phyloP scores from a whole-genome alignment of 2,797 vertebrate species.

The Bradypodion pumilum region DNA sequence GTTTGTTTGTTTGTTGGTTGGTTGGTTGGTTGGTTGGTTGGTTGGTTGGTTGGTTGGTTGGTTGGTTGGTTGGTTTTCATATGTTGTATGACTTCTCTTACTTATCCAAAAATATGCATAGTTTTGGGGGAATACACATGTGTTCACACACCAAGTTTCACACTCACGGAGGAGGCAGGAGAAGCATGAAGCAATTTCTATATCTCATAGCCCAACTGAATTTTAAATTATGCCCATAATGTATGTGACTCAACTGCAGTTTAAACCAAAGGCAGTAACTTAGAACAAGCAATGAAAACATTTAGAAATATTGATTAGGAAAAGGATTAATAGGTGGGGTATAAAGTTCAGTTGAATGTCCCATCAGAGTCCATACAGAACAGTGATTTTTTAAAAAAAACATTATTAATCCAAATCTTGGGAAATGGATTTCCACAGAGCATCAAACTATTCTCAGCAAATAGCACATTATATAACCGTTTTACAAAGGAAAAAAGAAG shows the following conservation, averaged over 20 bases:
- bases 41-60: too few species aligned
- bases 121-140: background rate
- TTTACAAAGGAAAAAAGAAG: constrained; percentile 31
- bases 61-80: too few species aligned
- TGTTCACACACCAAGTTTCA: background rate
- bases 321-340: background rate
- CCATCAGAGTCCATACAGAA: background rate
- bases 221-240: background rate
- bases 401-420: constrained; percentile 36
- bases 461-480: background rate
- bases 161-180: background rate
- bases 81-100: constrained; percentile 39
- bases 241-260: background rate
- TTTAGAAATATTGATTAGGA: background rate
- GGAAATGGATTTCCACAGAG: background rate
- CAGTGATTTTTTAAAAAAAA: background rate
- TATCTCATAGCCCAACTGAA: background rate
- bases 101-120: background rate
- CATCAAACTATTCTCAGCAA: constrained; percentile 43
- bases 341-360: constrained; percentile 23
- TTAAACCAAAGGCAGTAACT: constrained; percentile 19
- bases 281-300: constrained; percentile 22
- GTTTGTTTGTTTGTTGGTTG: too few species aligned
- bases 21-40: too few species aligned
- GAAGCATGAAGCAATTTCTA: background rate